Conservation (phyloP, 2,113 vertebrate genomes). For the Aegithalos caudatus region DNA sequence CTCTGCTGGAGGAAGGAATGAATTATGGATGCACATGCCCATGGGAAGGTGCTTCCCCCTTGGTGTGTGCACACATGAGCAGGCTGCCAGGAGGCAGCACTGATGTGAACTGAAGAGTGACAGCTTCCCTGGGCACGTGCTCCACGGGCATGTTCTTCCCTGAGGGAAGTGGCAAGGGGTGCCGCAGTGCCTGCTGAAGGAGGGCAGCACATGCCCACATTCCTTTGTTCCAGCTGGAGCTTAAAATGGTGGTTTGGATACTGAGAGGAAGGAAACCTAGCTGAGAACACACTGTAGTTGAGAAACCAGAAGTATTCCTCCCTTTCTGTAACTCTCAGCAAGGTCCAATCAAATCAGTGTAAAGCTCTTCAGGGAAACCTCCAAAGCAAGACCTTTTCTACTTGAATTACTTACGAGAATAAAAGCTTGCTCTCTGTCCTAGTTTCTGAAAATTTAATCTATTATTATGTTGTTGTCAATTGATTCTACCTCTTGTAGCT, state of each 20-base stretch:
- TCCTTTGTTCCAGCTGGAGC: background rate
- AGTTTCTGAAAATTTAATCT: background rate
- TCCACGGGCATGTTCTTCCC: background rate
- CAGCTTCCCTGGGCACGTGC: background rate
- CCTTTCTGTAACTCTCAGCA: background rate
- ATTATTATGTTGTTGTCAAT: background rate
- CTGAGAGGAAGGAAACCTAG: background rate
- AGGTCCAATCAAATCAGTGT: background rate
- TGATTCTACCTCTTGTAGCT: fast-evolving
- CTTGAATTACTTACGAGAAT: constrained; percentile 21
- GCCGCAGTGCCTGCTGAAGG: background rate
- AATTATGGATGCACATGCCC: background rate
- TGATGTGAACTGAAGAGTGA: background rate
- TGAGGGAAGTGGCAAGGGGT: too few relatives aligned
- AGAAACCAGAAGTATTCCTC: background rate
- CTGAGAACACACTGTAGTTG: background rate
- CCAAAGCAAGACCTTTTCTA: background rate
- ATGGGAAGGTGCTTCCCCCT: background rate
- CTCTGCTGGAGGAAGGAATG: background rate
- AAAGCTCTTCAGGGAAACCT: constrained; percentile 18
- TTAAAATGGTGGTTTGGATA: background rate
- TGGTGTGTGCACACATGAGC: background rate
- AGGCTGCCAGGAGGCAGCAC: background rate
- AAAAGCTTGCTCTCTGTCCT: background rate
- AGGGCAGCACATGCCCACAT: background rate